phyloP scores from a whole-genome alignment of 2,113 vertebrate genomes.

The Lepisosteus oculatus region DNA sequence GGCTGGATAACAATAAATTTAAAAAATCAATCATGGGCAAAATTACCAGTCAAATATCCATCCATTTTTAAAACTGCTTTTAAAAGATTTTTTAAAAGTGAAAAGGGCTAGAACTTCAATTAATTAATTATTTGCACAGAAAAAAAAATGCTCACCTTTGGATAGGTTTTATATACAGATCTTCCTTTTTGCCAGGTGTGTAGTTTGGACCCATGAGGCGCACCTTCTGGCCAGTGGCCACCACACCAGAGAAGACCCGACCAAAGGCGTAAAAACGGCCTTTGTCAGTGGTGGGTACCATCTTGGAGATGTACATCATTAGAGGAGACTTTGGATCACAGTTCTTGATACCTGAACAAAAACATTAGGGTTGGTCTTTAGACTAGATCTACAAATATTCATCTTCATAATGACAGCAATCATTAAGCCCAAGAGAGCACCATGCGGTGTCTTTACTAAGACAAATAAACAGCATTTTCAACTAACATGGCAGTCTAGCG shows the following conservation, averaged over 20 bases:
- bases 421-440: background rate
- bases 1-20: too few species aligned
- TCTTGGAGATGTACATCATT: constrained; percentile 62
- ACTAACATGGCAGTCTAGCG: too few species aligned
- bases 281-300: constrained; percentile 57
- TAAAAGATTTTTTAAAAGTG: too few species aligned
- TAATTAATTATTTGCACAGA: too few species aligned
- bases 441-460: background rate
- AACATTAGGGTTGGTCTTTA: background rate
- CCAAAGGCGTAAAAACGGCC: constrained; percentile 59
- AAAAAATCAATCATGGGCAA: too few species aligned
- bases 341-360: constrained; percentile 52
- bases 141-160: constrained; percentile 43
- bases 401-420: constrained; percentile 14
- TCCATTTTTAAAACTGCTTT: too few species aligned
- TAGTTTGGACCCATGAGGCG: constrained; percentile 58
- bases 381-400: constrained; percentile 17
- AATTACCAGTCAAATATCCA: too few species aligned
- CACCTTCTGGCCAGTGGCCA: constrained; percentile 56
- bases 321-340: constrained; percentile 57
- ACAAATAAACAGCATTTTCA: background rate
- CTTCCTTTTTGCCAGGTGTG: constrained; percentile 60
- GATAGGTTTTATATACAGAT: constrained; percentile 58
- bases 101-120: too few species aligned
- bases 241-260: constrained; percentile 54